Evolutionary conservation across 2,113 vertebrate species (phyloP).

Genomic region (Elanus axillaris): DNA sequence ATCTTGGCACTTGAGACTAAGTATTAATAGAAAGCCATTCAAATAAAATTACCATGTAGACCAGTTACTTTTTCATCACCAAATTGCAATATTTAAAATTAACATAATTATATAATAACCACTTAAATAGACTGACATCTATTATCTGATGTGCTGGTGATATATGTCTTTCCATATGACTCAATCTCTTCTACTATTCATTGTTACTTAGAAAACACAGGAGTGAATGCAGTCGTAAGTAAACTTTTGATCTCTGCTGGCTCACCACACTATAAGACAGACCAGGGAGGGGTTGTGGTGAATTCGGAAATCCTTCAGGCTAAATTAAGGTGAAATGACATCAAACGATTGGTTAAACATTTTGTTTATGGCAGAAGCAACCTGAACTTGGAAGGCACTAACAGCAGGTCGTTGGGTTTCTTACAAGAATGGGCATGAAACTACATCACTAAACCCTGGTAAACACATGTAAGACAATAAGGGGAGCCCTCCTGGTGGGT

Average conservation of each 20-base stretch:
- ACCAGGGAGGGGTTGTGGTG: no score
- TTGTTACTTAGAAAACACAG: neutral
- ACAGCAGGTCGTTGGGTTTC: no score
- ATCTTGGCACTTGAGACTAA: neutral
- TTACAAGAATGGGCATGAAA: no score
- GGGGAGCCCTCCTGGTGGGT: no score
- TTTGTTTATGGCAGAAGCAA: no score
- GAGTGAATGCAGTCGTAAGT: neutral
- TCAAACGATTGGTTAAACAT: no score
- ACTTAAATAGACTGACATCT: neutral
- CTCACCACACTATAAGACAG: neutral
- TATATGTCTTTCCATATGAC: neutral
- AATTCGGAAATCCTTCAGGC: no score
- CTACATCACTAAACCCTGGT: no score
- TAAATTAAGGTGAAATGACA: no score
- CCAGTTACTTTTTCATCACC: neutral
- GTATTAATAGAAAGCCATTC: neutral
- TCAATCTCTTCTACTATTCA: neutral
- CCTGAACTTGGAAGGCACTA: no score
- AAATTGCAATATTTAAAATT: neutral
- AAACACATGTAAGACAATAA: no score
- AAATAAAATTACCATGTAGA: neutral
- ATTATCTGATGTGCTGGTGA: neutral
- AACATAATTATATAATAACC: neutral
- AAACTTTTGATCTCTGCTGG: neutral